Conservation (phyloP, 2,888 invertebrate species). For the Nematopogon swammerdamellus region DNA sequence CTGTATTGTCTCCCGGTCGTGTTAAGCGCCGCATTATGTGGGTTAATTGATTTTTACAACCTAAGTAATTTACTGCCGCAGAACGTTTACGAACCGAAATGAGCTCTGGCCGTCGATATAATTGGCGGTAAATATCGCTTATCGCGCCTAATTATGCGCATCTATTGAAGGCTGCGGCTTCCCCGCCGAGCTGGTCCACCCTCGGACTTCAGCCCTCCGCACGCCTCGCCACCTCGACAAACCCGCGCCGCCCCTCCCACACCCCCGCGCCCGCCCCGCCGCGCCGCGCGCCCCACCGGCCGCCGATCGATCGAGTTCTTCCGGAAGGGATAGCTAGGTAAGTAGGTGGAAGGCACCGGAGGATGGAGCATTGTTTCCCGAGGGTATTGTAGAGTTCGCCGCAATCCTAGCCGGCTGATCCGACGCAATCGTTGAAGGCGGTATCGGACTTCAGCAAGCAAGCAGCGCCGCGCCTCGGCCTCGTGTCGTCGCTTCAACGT, state of each 20-base stretch:
- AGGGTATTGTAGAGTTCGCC: background rate
- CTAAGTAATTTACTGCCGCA: slow-evolving; percentile 37
- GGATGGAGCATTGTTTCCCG: background rate
- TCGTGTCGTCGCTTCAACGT: background rate
- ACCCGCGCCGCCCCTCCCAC: no score
- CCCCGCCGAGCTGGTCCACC: background rate
- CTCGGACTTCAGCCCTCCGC: background rate
- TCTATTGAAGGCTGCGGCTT: background rate
- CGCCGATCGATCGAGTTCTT: background rate
- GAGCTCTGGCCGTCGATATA: slow-evolving; percentile 20
- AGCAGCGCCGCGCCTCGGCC: background rate
- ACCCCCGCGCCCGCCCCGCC: no score
- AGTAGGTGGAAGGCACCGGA: no score
- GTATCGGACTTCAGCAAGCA: no score
- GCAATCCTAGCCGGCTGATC: background rate
- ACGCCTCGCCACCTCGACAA: no score
- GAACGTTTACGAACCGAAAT: slow-evolving; percentile 13
- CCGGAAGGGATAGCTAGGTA: background rate
- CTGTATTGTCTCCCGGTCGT: background rate
- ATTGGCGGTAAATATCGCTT: slow-evolving; percentile 39
- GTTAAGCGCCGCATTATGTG: slow-evolving; percentile 3
- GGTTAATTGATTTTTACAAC: slow-evolving; percentile 50
- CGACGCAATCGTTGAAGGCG: background rate
- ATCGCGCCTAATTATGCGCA: slow-evolving; percentile 33
- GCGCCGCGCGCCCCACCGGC: no score